Conservation (phyloP, 2,888 invertebrate species). For the Willowsia nigromaculata region DNA sequence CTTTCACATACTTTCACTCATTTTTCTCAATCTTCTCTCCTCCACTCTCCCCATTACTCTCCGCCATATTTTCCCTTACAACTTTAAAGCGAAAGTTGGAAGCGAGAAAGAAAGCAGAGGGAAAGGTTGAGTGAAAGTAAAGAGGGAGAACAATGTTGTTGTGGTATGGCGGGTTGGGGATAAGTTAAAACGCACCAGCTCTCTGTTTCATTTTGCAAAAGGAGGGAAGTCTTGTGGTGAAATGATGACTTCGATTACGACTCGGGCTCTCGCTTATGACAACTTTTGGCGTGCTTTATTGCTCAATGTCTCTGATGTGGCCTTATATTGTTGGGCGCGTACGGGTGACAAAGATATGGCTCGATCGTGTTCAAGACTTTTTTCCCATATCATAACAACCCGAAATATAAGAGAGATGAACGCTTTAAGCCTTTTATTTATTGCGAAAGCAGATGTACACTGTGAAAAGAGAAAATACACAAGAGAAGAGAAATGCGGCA, state of each 20-base stretch:
- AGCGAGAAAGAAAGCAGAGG: background rate
- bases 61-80: background rate
- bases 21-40: conserved; percentile 68
- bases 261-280: conserved; percentile 34
- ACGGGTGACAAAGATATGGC: conserved; percentile 1
- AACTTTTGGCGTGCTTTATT: conserved; percentile 50
- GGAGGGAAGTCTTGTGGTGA: conserved; percentile 31
- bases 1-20: conserved; percentile 54
- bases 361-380: conserved; percentile 45
- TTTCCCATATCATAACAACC: background rate
- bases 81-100: conserved; percentile 28
- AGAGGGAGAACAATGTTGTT: background rate
- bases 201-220: background rate
- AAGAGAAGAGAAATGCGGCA: background rate
- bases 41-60: conserved; percentile 47
- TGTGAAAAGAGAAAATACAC: background rate
- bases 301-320: background rate
- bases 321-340: background rate
- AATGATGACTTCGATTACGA: conserved; percentile 63
- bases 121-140: background rate
- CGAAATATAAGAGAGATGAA: background rate
- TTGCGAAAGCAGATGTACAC: background rate
- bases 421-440: background rate
- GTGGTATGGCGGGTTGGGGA: conserved; percentile 6
- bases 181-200: background rate